phyloP scores from a whole-genome alignment of 2,888 invertebrate genomes.

The Limnephilus lunatus region DNA sequence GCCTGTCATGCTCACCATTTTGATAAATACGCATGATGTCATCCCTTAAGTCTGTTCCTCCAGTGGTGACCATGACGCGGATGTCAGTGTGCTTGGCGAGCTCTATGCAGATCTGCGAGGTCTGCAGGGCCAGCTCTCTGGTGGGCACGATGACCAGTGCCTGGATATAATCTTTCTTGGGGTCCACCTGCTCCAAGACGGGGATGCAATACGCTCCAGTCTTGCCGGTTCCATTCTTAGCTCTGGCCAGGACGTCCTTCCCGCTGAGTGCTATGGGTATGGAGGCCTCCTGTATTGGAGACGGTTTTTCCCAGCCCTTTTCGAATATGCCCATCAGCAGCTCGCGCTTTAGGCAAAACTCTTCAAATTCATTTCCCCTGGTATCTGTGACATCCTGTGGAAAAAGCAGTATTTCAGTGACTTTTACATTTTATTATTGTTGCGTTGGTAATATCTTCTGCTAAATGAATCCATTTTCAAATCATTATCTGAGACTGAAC shows the following conservation, averaged over 20 bases:
- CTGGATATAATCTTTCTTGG: slow-evolving; percentile 95
- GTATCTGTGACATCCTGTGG: slow-evolving; percentile 98
- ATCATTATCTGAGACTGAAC: not conserved
- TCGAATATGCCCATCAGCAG: slow-evolving; percentile 99
- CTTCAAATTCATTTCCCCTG: slow-evolving; percentile 99
- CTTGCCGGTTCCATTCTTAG: slow-evolving; percentile 99
- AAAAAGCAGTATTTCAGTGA: slow-evolving; percentile 62
- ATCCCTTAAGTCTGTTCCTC: slow-evolving; percentile 97
- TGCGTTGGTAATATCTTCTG: not conserved
- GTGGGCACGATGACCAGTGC: slow-evolving; percentile 99
- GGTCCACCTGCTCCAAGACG: slow-evolving; percentile 95
- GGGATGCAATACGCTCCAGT: slow-evolving; percentile 99
- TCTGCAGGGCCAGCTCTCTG: slow-evolving; percentile 98
- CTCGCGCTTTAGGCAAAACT: slow-evolving; percentile 98
- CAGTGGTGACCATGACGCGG: slow-evolving; percentile 99
- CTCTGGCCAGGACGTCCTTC: slow-evolving; percentile 97
- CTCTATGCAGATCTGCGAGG: slow-evolving; percentile 99
- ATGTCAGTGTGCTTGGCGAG: slow-evolving; percentile 97
- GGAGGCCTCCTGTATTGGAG: slow-evolving; percentile 99
- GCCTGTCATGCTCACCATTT: slow-evolving; percentile 82
- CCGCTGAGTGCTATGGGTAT: slow-evolving; percentile 99
- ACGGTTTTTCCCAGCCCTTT: slow-evolving; percentile 99
- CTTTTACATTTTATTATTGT: not conserved
- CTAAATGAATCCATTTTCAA: not conserved
- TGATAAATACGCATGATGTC: slow-evolving; percentile 99